Base-by-base conservation (phyloP, 1,140 invertebrate genomes). In the Globodera rostochiensis region DNA sequence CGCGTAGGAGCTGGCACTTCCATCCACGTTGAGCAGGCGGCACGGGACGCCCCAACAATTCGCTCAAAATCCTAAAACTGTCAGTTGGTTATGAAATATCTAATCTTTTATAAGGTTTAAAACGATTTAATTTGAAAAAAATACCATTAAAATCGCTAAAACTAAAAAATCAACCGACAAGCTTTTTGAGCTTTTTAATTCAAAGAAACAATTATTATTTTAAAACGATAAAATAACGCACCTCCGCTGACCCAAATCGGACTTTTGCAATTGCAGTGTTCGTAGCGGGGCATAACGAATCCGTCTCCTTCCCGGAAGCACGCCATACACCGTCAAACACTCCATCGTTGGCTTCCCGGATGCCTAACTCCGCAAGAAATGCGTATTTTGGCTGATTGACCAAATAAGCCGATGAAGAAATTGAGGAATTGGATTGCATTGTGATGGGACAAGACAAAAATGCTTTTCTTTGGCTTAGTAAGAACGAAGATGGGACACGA, bases 251-350 rank as follows among this genome's bases (percentile, higher is more conserved):
- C 25, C 87, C 88, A 45, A 81, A 84, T 73, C 81, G 84, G 13
- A 89, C 87, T 66, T 84, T 85, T 21, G 88, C 88, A 53, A 89
- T 89, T n/a, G 83, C 79, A 49, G 86, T 80, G 67, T 89, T 90
- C 53, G 81, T 88, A 13, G 88, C 88, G 11, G 88, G 88, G 76
- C 74, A 70, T 25, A 83, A 11, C 36, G 60, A 79, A 36, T 83
- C 74, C 15, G 78, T 73, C 46, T 84, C 83, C 64, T 46, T 47
- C 73, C 87, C 87, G 47, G 53, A 79, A 45, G 85, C 82, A 36
- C 74, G 75, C 82, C 86, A 88, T 74, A 84, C n/a, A 57, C 79
- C 77, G 86, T 88, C 81, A 78, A 89, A 89, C 11, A 89, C 88
- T n/a, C 88, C 88, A 53, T 74, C 71, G 73, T 88, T 88, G 46